Evolutionary conservation across 2,888 invertebrate genomes (phyloP), one percentile per base, ranked within the genome.

Genomic region (Drosophila kanekoi): DNA sequence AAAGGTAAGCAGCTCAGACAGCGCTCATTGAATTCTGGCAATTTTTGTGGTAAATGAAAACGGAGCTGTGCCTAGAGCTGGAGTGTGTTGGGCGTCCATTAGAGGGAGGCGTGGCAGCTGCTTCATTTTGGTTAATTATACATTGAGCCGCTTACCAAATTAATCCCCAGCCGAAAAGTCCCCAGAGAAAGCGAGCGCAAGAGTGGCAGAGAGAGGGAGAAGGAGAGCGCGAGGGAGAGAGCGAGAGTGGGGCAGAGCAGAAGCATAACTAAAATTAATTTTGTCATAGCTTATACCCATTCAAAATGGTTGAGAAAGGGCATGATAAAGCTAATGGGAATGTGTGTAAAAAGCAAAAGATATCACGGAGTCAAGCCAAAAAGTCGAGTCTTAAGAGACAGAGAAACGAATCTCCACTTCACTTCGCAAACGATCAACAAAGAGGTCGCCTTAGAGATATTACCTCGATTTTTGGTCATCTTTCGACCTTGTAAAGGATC

Each of bases 111-210:
- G 18, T n/a, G 23, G n/a, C 43, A 37, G 56, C 11, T 40, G 41
- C 54, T 74, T 57, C 83, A 69, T 77, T 89, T 28, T 87, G 47
- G 69, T 81, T 89, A 87, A 82, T 82, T 89, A 82, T 70, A 65
- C 81, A 84, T 62, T 80, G 77, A 87, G 81, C 77, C 66, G 84
- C 67, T 81, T 87, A 69, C 67, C 45, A 80, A 84, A 73, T 70
- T 53, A 89, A 84, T 86, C 87, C 86, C 87, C 59, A 67, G 69
- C 48, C 62, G 57, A 13, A 48, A 16, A 57, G 49, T 60, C 75
- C 63, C 70, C 14, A 16, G 68, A 53, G 79, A 8, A 3, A 43
- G 28, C 28, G 28, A 8, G 28, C 28, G 28, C 28, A 2, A 23
- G 18, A 4, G 14, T 11, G n/a, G 63, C 23, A 18, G 20, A n/a